Base-by-base conservation (phyloP, 2,888 invertebrate species). In the Theristus sp. region DNA sequence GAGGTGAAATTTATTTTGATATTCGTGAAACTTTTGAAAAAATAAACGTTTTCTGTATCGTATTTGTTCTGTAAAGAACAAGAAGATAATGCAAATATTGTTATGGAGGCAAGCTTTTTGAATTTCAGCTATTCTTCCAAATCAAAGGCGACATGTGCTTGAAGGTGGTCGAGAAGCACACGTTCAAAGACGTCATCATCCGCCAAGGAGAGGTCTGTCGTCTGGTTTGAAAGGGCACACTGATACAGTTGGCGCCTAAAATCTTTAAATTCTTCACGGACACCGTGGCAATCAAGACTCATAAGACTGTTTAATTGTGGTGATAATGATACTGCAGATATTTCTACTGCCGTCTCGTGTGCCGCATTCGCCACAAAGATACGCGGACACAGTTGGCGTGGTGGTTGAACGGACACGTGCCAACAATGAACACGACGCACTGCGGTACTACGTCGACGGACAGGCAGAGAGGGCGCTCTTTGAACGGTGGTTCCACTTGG, bases 311-410 rank as follows among this genome's bases (percentile, higher is more conserved):
- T n/a, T n/a, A n/a, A n/a, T n/a, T n/a, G n/a, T n/a, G n/a, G n/a
- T n/a, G n/a, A n/a, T n/a, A n/a, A n/a, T n/a, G n/a, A n/a, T n/a
- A n/a, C n/a, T n/a, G 53, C 70, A 79, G 77, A 75, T 80, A 28
- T 80, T 81, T 65, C 69, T 80, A 62, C 67, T 81, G 58, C 80
- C 80, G 1, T 74, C 72, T 1, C 66, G 73, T 52, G 76, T 80
- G 60, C 77, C 79, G 1, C 81, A 81, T 67, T 80, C 80, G 0
- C 80, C 81, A 0, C 80, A 81, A 67, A 68, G 81, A 57, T 69
- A 70, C 61, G 73, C 67, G 2, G 69, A 77, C 62, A 80, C 81
- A 0, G 69, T 80, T 26, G 80, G 80, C 1, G 65, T 80, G 57
- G 80, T 81, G n/a, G 75, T 80, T 26, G 80, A 81, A 67, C 67